Conservation (phyloP, 1,140 invertebrate species). For the Notospermus geniculatus region DNA sequence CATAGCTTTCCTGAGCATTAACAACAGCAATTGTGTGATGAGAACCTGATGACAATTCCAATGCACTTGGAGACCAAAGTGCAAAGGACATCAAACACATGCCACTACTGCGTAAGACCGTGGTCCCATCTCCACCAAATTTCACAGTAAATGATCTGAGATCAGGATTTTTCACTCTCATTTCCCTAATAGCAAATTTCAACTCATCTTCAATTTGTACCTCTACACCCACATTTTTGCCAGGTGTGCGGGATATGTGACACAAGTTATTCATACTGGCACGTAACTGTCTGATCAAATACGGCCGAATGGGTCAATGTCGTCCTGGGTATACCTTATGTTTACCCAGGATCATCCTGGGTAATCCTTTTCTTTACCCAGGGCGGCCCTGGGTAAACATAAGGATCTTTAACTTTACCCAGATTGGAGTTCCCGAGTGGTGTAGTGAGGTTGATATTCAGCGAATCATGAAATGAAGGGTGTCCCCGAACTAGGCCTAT, state of each 20-base stretch:
- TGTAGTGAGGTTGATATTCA: too few species aligned
- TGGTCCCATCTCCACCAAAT: conserved; percentile 7
- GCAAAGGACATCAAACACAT: too few species aligned
- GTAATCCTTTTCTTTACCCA: too few species aligned
- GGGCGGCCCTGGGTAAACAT: too few species aligned
- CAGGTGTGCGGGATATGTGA: not conserved
- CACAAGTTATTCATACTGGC: not conserved
- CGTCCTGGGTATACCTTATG: too few species aligned
- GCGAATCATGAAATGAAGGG: too few species aligned
- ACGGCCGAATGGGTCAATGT: too few species aligned
- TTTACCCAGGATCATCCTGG: too few species aligned
- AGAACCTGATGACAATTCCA: not conserved
- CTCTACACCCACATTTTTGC: not conserved
- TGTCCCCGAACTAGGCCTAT: too few species aligned
- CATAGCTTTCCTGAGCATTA: not conserved
- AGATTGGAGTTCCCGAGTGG: too few species aligned
- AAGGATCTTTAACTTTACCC: too few species aligned
- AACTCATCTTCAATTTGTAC: not conserved
- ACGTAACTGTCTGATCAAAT: conserved; percentile 8
- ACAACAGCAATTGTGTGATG: conserved; percentile 2
- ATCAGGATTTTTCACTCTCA: not conserved
- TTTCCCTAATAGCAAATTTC: not conserved
- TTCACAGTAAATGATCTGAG: not conserved
- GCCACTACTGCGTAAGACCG: not conserved
- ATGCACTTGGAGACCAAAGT: too few species aligned